Evolutionary conservation across 2,113 vertebrate species (phyloP).

Genomic region (Clinocottus analis): DNA sequence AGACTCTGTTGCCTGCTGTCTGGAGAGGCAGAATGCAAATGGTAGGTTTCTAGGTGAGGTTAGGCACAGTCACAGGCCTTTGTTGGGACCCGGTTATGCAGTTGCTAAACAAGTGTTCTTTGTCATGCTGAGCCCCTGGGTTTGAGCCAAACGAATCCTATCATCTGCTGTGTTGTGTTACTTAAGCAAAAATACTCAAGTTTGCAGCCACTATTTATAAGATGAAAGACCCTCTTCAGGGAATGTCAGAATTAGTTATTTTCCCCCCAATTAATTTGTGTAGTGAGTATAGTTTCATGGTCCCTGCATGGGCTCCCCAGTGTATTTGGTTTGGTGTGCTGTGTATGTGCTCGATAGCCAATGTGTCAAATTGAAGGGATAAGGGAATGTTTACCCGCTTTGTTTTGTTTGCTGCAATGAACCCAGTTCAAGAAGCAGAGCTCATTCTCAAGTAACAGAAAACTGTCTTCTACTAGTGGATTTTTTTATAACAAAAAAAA

Average conservation of each 20-base stretch:
- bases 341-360: slow-evolving; percentile 70
- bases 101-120: slow-evolving; percentile 79
- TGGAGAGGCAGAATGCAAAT: slow-evolving; percentile 79
- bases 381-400: slow-evolving; percentile 45
- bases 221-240: slow-evolving; percentile 83
- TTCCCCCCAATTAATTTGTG: slow-evolving; percentile 79
- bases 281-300: slow-evolving; percentile 70
- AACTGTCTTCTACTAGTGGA: slow-evolving; percentile 22
- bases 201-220: slow-evolving; percentile 83
- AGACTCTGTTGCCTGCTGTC: slow-evolving; percentile 58
- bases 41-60: slow-evolving; percentile 73
- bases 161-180: slow-evolving; percentile 78
- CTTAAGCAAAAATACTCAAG: slow-evolving; percentile 76
- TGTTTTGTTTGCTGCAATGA: slow-evolving; percentile 49
- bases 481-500: slow-evolving; percentile 29
- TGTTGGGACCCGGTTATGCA: slow-evolving; percentile 71
- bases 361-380: slow-evolving; percentile 62
- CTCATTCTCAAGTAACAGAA: slow-evolving; percentile 36
- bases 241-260: slow-evolving; percentile 79
- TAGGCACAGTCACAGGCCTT: slow-evolving; percentile 66
- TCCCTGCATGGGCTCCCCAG: slow-evolving; percentile 69
- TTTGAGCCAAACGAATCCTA: slow-evolving; percentile 72
- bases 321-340: slow-evolving; percentile 69
- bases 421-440: slow-evolving; percentile 25
- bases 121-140: slow-evolving; percentile 75